These are phyloP conservation scores for Hymenopus coronatus DNA, from an alignment of 2,888 invertebrate genomes.

Conservation along the genomic window DNA sequence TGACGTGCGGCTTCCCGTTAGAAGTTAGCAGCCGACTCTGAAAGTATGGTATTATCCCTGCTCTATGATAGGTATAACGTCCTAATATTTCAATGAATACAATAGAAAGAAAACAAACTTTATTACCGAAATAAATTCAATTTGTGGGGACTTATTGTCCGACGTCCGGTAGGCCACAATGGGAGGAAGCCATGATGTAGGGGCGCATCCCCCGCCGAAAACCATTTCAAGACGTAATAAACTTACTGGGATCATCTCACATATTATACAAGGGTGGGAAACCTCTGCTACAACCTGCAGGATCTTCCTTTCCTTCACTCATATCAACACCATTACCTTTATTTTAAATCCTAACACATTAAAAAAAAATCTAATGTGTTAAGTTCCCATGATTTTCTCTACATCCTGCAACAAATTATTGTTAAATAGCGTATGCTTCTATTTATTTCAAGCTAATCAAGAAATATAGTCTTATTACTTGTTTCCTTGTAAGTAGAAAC, in stretches of 20 bases:
- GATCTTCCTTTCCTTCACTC: too few species aligned
- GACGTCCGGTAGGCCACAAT: slow-evolving; percentile 17
- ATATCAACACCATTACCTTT: too few species aligned
- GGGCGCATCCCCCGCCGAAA: background rate
- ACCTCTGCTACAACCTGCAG: background rate
- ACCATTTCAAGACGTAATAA: slow-evolving; percentile 3
- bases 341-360: too few species aligned
- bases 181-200: background rate
- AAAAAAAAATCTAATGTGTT: too few species aligned
- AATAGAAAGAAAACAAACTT: slow-evolving; percentile 12
- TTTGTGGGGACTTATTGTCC: slow-evolving; percentile 25
- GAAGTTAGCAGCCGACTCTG: background rate
- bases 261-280: background rate
- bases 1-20: background rate
- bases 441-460: too few species aligned
- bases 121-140: slow-evolving; percentile 25
- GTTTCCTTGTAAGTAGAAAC: too few species aligned
- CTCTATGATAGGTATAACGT: background rate
- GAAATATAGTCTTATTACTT: too few species aligned
- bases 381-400: too few species aligned
- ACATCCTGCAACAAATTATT: too few species aligned
- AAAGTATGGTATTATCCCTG: background rate
- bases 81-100: background rate
- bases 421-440: too few species aligned
- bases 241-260: background rate